Conservation (phyloP, 2,888 invertebrate genomes). For the Leucania comma region DNA sequence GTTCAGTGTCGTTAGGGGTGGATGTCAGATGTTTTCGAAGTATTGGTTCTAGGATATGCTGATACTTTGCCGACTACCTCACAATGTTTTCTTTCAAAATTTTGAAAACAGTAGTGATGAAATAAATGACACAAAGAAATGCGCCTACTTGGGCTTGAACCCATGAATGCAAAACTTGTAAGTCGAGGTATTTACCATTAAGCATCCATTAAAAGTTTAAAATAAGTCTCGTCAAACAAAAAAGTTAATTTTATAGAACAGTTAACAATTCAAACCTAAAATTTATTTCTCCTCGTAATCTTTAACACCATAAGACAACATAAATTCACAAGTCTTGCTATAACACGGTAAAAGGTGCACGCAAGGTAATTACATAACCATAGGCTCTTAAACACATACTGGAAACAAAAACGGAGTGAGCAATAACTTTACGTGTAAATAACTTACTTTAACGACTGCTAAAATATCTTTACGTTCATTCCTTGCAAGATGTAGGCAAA, state of each 20-base stretch:
- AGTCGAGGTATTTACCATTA: too few relatives aligned
- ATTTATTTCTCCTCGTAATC: constrained; percentile 3
- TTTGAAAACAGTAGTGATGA: too few relatives aligned
- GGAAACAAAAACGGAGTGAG: constrained; percentile 67
- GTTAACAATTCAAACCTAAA: constrained; percentile 9
- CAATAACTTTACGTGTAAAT: constrained; percentile 67
- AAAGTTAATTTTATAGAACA: neutral
- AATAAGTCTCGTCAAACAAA: neutral
- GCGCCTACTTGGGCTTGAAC: too few relatives aligned
- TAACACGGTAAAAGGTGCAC: constrained; percentile 52
- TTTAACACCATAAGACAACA: constrained; percentile 15
- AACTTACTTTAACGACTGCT: constrained; percentile 61
- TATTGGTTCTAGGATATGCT: too few relatives aligned
- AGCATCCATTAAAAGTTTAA: too few relatives aligned
- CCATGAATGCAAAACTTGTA: too few relatives aligned
- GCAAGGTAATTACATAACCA: constrained; percentile 60
- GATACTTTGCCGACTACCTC: too few relatives aligned
- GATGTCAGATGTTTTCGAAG: too few relatives aligned
- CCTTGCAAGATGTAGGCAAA: constrained; percentile 41
- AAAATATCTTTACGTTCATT: constrained; percentile 56
- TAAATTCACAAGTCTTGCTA: constrained; percentile 44
- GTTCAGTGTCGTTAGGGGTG: too few relatives aligned
- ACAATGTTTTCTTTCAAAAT: too few relatives aligned
- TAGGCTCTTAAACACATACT: constrained; percentile 70
- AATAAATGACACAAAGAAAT: too few relatives aligned